Evolutionary conservation across 2,797 vertebrate genomes (phyloP).

Genomic region (Gallinago solitaria): DNA sequence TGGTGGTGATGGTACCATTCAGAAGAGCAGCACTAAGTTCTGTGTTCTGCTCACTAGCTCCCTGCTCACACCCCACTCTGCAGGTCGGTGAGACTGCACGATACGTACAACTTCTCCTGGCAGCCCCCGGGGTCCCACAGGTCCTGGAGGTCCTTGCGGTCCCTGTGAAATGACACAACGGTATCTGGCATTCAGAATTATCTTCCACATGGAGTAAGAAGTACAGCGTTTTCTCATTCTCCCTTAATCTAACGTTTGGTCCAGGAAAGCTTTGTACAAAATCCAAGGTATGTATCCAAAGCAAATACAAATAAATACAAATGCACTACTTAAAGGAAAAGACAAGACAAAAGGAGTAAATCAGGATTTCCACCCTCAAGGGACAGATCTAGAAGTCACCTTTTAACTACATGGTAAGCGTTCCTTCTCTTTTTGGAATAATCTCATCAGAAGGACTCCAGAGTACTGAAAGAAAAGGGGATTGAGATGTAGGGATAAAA

Average conservation of each 20-base stretch:
- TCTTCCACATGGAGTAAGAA: background rate
- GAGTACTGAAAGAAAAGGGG: background rate
- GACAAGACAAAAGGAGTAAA: background rate
- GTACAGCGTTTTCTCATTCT: background rate
- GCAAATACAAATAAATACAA: background rate
- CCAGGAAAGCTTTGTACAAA: background rate
- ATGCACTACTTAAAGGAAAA: background rate
- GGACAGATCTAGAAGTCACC: background rate
- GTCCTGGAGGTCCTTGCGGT: constrained; percentile 84
- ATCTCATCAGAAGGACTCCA: background rate
- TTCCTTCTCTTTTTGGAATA: background rate
- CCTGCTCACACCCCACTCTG: background rate
- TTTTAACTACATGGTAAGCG: background rate
- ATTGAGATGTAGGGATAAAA: background rate
- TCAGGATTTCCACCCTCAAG: background rate
- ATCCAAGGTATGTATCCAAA: background rate
- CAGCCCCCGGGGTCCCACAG: constrained; percentile 83
- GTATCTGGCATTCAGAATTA: background rate
- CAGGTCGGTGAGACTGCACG: background rate
- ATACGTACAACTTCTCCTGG: constrained; percentile 88
- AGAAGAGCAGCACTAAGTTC: background rate
- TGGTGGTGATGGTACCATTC: background rate
- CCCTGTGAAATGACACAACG: constrained; percentile 78
- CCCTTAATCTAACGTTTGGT: background rate
- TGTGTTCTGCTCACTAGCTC: background rate